Evolutionary conservation across 64 coral and sea anemone species (phyloP).

Genomic region (Montipora foliosa): DNA sequence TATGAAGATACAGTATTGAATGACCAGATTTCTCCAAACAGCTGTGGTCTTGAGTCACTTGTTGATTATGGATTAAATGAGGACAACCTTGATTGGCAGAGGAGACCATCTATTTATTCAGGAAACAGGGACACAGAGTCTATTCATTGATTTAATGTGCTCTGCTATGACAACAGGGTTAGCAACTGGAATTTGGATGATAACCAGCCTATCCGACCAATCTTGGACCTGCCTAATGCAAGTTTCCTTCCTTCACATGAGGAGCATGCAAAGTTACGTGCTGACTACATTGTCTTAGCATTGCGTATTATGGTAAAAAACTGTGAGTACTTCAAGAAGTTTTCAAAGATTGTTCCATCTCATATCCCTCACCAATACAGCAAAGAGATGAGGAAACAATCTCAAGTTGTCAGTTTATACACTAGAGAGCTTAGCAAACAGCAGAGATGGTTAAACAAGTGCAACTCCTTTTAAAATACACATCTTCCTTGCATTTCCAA

Average conservation of each 20-base stretch:
- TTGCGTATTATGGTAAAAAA: not conserved
- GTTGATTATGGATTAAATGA: slow-evolving; percentile 34
- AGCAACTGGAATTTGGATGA: not conserved
- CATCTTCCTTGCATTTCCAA: too few species aligned
- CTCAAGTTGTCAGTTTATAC: slow-evolving; percentile 14
- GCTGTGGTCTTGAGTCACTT: not conserved
- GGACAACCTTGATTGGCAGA: slow-evolving; percentile 16
- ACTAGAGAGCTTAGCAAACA: not conserved
- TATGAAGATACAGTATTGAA: not conserved
- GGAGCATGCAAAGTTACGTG: slow-evolving; percentile 9
- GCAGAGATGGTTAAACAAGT: slow-evolving; percentile 1
- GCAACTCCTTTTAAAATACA: not conserved
- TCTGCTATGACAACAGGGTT: slow-evolving; percentile 9
- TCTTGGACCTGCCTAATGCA: slow-evolving; percentile 8
- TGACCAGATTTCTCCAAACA: not conserved
- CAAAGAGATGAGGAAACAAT: slow-evolving; percentile 25
- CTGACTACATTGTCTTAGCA: not conserved
- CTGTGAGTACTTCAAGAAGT: slow-evolving; percentile 26
- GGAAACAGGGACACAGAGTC: not conserved
- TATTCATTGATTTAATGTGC: slow-evolving; percentile 29
- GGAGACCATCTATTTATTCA: slow-evolving; percentile 24
- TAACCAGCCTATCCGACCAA: slow-evolving; percentile 9
- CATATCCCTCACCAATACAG: slow-evolving; percentile 27
- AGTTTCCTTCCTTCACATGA: slow-evolving; percentile 10
- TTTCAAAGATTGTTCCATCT: not conserved